Evolutionary conservation across 2,113 vertebrate genomes (phyloP).

Genomic region (Chrysochloris asiatica): DNA sequence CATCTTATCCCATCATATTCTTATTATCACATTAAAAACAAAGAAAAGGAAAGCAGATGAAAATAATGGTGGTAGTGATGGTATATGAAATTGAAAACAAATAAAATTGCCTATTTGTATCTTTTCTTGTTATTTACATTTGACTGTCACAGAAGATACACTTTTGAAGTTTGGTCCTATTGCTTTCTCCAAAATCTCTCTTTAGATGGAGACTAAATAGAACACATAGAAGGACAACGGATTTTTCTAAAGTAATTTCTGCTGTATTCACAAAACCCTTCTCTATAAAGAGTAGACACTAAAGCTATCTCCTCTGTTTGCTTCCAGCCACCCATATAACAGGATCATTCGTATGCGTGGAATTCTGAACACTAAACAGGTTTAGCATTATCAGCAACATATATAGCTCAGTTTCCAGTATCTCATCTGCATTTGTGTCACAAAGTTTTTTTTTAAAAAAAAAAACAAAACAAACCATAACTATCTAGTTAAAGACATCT

Average conservation of each 20-base stretch:
- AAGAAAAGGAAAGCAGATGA: not conserved
- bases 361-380: not conserved
- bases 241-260: not conserved
- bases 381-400: not conserved
- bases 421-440: not conserved
- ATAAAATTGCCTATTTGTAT: not conserved
- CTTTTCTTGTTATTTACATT: not conserved
- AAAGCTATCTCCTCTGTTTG: not conserved
- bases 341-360: not conserved
- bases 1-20: not conserved
- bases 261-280: not conserved
- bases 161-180: not conserved
- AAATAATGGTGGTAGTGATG: not conserved
- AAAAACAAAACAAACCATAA: not conserved
- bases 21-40: not conserved
- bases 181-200: not conserved
- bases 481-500: not conserved
- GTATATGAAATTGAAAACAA: not conserved
- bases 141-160: not conserved
- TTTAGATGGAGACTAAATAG: no score
- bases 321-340: not conserved
- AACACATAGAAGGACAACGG: not conserved
- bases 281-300: not conserved
- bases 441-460: not conserved
- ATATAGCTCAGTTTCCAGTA: not conserved